These are phyloP conservation scores for Syngnathus rostellatus DNA, from an alignment of 2,797 vertebrate species.

Conservation along the genomic window DNA sequence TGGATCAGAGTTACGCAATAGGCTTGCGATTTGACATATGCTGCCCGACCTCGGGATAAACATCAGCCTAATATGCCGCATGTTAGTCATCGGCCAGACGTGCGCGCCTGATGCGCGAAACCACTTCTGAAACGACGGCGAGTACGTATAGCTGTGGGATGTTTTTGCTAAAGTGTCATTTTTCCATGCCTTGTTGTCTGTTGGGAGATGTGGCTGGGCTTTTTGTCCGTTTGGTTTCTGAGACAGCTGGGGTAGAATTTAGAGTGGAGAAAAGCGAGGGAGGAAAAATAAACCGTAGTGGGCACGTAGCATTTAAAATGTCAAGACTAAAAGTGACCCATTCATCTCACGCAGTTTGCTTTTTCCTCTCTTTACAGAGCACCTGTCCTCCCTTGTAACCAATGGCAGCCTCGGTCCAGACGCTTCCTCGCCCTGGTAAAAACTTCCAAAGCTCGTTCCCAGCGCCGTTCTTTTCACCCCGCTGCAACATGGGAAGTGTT, in stretches of 20 bases:
- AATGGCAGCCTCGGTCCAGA: constrained; percentile 90
- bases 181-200: not conserved
- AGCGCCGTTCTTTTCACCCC: constrained; percentile 56
- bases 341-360: constrained; percentile 6
- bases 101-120: constrained; percentile 1
- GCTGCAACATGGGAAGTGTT: constrained; percentile 90
- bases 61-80: constrained; percentile 9
- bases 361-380: constrained; percentile 61
- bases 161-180: not conserved
- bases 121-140: not conserved
- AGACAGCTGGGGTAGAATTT: constrained; percentile 36
- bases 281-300: not conserved
- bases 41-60: constrained; percentile 12
- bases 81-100: constrained; percentile 4
- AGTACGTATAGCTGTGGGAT: not conserved
- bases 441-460: constrained; percentile 62
- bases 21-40: constrained; percentile 39
- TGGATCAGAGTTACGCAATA: constrained; percentile 45
- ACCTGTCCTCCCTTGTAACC: constrained; percentile 60
- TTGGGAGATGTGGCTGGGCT: not conserved
- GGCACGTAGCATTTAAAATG: not conserved
- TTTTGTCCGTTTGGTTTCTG: constrained; percentile 15
- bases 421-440: constrained; percentile 75
- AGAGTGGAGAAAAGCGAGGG: not conserved
- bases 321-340: not conserved